These are phyloP conservation scores for Ferrisia virgata DNA, from an alignment of 2,888 invertebrate species.

Conservation along the genomic window DNA sequence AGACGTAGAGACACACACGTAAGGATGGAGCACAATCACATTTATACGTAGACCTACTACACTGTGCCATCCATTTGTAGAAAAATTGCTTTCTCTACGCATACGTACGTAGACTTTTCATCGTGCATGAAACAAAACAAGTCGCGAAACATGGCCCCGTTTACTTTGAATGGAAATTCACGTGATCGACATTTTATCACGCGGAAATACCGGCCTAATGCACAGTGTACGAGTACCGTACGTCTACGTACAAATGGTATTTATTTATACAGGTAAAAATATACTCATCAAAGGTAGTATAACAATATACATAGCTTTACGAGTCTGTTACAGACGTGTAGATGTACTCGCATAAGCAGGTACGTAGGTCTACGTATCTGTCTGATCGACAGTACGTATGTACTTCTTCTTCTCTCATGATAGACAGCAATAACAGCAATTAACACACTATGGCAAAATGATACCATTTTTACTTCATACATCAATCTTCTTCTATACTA, in stretches of 20 bases:
- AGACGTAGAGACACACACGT: neutral
- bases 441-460: constrained; percentile 5
- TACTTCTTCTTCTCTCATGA: neutral
- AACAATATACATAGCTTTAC: neutral
- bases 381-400: too few species aligned
- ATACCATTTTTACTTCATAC: neutral
- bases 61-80: neutral
- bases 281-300: neutral
- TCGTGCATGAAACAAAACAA: neutral
- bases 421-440: neutral
- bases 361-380: too few species aligned
- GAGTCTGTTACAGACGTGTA: neutral
- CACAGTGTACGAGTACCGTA: too few species aligned
- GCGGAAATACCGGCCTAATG: neutral
- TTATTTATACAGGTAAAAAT: too few species aligned
- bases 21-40: too few species aligned
- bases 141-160: constrained; percentile 13
- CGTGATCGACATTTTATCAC: constrained; percentile 20
- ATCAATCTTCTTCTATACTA: neutral
- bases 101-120: neutral
- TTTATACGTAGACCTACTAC: too few species aligned
- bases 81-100: constrained; percentile 11
- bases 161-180: constrained; percentile 23
- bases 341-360: too few species aligned
- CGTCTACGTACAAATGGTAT: too few species aligned